Base-by-base conservation (phyloP, 2,797 vertebrate genomes). In the Capromys pilorides region DNA sequence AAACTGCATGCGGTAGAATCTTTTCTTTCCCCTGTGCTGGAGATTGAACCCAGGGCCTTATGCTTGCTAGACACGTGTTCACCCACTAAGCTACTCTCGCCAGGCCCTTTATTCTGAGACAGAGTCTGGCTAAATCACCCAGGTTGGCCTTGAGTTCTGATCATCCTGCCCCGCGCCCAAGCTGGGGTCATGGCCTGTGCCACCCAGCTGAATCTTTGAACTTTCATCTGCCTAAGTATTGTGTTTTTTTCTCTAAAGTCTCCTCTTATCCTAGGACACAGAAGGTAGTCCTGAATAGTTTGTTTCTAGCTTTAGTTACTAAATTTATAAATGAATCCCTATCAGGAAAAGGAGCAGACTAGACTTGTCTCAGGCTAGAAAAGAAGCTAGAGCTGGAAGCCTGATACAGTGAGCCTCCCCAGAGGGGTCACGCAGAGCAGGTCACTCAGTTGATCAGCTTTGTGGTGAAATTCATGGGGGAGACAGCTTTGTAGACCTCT, bases 211-310 rank as follows among this genome's bases (percentile, higher is more conserved):
- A 69, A 41, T 8, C 28, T 84, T 95, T 59, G 13, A 89, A 45
- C 28, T 21, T 54, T 84, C 41, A n/a, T 59, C 41, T 8, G 51
- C 33, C 13, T 61, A 39, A 77, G 24, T 73, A 73, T 73, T 66
- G 73, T n/a, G 93, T 54, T 54, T 45, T 77, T 85, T 82, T 59
- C 19, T 24, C 86, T 54, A 84, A 96, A 81, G 7, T 90, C 8
- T n/a, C 31, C 1, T 94, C 36, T 95, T 16, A 79, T 78, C 33
- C n/a, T 45, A 31, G 78, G 73, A 77, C 78, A 88, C 13, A 84
- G 66, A 54, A 51, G 64, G 51, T 39, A 67, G 61, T 39, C 51
- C n/a, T 22, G 14, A n/a, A 80, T 57, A 6, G 1, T 87, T 91
- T 78, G 73, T 59, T 90, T 88, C 41, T 86, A 14, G 86, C 16